A percentile compares a stretch with the other conserved stretches of the same genome.
Evolutionary conservation across 2,797 vertebrate species (phyloP).

Genomic region (Balearica regulorum): DNA sequence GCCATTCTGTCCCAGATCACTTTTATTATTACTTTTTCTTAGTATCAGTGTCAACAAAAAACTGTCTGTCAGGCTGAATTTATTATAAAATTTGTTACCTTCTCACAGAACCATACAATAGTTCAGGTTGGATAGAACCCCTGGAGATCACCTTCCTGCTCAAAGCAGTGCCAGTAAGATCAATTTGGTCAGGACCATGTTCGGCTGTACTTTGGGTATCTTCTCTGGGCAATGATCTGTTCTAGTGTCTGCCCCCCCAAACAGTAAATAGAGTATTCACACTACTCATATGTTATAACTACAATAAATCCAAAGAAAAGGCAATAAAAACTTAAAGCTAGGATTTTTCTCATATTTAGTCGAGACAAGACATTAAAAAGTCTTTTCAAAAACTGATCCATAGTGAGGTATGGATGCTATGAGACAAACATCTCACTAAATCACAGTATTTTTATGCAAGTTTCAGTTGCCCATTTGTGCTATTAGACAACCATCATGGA

Average conservation of each 20-base stretch:
- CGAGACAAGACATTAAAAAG: background rate
- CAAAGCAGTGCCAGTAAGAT: background rate
- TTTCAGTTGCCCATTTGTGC: background rate
- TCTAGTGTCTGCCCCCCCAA: background rate
- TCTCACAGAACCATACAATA: background rate
- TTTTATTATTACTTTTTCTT: background rate
- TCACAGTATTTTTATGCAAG: background rate
- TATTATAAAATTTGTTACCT: background rate
- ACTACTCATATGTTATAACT: background rate
- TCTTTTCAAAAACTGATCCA: background rate
- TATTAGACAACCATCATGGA: background rate
- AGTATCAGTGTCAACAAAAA: background rate
- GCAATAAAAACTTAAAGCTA: background rate
- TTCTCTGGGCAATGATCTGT: background rate
- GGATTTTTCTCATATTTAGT: background rate
- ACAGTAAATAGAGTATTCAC: background rate
- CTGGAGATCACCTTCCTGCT: background rate
- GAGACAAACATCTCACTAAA: background rate
- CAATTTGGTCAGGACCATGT: background rate
- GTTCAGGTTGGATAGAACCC: background rate
- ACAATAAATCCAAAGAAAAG: background rate
- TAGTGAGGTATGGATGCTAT: rapidly evolving
- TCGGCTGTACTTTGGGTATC: background rate
- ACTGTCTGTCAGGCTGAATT: background rate
- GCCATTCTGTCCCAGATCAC: background rate